Base-by-base conservation (phyloP, 2,888 invertebrate genomes). In the Rhagophthalmus giganteus region DNA sequence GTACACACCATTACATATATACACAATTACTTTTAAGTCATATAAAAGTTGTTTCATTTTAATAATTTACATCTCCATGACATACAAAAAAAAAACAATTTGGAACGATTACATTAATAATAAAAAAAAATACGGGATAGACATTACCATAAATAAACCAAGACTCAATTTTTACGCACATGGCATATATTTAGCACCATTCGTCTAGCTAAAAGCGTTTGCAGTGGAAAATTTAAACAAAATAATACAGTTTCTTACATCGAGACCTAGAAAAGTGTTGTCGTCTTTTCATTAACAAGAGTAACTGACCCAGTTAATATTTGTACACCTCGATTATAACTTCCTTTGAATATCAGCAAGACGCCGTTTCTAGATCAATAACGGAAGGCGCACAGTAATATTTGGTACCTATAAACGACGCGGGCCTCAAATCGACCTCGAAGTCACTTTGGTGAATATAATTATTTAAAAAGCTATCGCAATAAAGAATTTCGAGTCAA, bases 141-240 rank as follows among this genome's bases (percentile, higher is more conserved):
- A 28, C 26, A 35, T 11, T 28, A 38, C 14, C 26, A 26, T 40
- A 28, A 28, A 31, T 38, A 8, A 31, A 38, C 14, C 14, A 14
- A 35, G 24, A 37, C 15, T 26, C 35, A 41, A 33, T 38, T 38
- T 45, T 35, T 39, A 38, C 31, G 47, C 40, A 45, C 34, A 34
- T 46, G 31, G 41, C 35, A 41, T 52, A 32, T 52, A 41, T 25
- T 46, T 52, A 52, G 52, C 52, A 52, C 52, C 52, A 52, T 52
- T 52, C 32, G 39, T 52, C 42, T 47, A 25, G 27, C 38, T 32
- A 52, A 51, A n/a, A 46, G 52, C 46, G 42, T 41, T 47, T 42
- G 46, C 38, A 20, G 15, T 38, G 16, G 33, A 46, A 35, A 16
- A 44, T 25, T 30, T 14, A 37, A 10, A 45, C 28, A 20, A 35